phyloP scores from a whole-genome alignment of 2,113 vertebrate species.

The Campylomormyrus tamandua region DNA sequence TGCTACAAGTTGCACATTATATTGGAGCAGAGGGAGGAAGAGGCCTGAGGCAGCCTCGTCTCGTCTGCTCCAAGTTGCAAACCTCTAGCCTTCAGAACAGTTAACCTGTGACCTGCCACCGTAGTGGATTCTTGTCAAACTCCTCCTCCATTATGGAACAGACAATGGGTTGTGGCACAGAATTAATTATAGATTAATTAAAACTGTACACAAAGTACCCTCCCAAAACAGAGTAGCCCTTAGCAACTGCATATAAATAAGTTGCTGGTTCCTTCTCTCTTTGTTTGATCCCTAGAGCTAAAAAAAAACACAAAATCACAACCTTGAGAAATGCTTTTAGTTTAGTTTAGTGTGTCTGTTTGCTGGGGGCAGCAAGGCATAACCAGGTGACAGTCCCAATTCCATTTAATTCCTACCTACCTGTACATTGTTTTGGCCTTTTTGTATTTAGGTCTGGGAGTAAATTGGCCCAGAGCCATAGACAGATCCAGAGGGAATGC shows the following conservation, averaged over 20 bases:
- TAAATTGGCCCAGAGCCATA: background rate
- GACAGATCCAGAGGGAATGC: background rate
- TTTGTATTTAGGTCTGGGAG: background rate
- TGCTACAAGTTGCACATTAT: background rate
- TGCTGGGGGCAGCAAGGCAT: background rate
- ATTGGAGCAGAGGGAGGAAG: background rate
- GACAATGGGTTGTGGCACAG: background rate
- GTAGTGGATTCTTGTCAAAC: background rate
- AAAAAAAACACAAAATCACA: background rate
- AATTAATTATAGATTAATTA: slow-evolving; percentile 16
- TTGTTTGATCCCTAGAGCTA: background rate
- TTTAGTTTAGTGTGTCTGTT: background rate
- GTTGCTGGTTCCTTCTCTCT: background rate
- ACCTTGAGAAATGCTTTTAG: background rate
- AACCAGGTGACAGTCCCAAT: background rate
- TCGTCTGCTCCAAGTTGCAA: background rate
- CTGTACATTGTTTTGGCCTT: background rate
- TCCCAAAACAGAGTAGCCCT: slow-evolving; percentile 7
- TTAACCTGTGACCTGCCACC: background rate
- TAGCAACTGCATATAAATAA: slow-evolving; percentile 15
- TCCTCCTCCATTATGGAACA: background rate
- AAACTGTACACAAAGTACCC: background rate
- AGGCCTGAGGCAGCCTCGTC: background rate
- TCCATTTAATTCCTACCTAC: background rate
- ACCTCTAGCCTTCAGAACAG: background rate